These are phyloP conservation scores for Sylvilagus floridanus DNA, from an alignment of 2,797 vertebrate genomes.

Conservation along the genomic window DNA sequence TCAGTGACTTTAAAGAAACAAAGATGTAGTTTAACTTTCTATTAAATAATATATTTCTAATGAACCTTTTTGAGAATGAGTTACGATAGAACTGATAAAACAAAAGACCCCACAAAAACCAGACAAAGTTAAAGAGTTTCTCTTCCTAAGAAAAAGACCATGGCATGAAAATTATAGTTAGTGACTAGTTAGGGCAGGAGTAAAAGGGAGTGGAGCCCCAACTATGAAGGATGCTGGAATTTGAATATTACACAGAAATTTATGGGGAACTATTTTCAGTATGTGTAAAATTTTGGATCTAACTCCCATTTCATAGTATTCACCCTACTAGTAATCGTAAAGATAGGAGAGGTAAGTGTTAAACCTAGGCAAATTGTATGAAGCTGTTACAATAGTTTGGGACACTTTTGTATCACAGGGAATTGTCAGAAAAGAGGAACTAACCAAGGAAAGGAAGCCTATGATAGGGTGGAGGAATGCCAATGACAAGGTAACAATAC, in stretches of 20 bases:
- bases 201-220: neutral
- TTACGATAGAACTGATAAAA: constrained; percentile 1
- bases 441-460: neutral
- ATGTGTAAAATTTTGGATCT: neutral
- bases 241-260: neutral
- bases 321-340: neutral
- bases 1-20: neutral
- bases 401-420: neutral
- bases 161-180: neutral
- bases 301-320: neutral
- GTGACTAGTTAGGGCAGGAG: neutral
- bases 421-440: neutral
- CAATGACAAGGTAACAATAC: neutral
- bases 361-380: neutral
- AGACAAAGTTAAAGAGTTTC: neutral
- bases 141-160: neutral
- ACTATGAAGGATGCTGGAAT: neutral
- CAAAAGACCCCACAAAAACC: neutral
- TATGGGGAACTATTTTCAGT: neutral
- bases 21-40: constrained; percentile 47
- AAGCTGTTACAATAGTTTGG: neutral
- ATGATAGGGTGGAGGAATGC: neutral
- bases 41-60: neutral
- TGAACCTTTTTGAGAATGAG: neutral
- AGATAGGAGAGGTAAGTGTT: neutral